Evolutionary conservation across 2,888 invertebrate genomes (phyloP).

Genomic region (Brachylomia viminalis): DNA sequence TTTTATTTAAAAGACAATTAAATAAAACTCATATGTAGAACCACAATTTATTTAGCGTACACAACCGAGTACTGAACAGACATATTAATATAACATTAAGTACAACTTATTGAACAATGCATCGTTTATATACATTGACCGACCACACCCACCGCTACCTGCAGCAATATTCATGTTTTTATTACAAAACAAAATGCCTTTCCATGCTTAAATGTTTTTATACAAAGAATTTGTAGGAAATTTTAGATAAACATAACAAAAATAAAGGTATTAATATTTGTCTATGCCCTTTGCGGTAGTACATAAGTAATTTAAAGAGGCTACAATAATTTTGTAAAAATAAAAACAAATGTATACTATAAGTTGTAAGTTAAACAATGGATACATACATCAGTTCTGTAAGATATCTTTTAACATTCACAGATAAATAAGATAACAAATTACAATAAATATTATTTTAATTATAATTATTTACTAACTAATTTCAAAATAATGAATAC

Average conservation of each 20-base stretch:
- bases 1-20: conserved; percentile 41
- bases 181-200: conserved; percentile 1
- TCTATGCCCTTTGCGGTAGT: not conserved
- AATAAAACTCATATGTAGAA: conserved; percentile 64
- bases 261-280: not conserved
- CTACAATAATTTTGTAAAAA: not conserved
- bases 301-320: not conserved
- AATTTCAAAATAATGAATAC: conserved; percentile 20
- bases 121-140: conserved; percentile 16
- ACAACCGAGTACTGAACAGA: conserved; percentile 71
- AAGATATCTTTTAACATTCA: conserved; percentile 41
- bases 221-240: not conserved
- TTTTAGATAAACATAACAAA: not conserved
- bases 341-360: not conserved
- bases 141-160: conserved; percentile 12
- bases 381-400: conserved; percentile 28
- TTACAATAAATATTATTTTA: conserved; percentile 47
- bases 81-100: conserved; percentile 55
- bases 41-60: conserved; percentile 74
- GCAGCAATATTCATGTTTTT: conserved; percentile 49
- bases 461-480: conserved; percentile 36
- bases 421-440: conserved; percentile 23
- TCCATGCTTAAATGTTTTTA: not conserved
- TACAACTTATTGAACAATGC: conserved; percentile 50
- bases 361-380: not conserved